Base-by-base conservation (phyloP, 2,888 invertebrate species). In the Malachius bipustulatus region DNA sequence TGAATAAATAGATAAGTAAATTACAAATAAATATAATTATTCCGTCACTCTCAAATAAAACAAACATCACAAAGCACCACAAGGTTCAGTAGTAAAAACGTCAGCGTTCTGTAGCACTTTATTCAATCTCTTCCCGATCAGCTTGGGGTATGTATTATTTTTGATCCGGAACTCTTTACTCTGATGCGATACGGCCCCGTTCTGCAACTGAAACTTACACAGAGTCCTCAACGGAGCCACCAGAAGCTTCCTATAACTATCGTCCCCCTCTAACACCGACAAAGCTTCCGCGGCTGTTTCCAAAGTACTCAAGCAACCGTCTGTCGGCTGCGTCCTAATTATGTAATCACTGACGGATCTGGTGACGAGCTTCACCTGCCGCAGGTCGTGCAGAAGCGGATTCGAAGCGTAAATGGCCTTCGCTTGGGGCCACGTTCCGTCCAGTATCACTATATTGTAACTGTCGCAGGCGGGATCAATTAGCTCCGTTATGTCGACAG, bases 391-490 rank as follows among this genome's bases (percentile, higher is more conserved):
- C 32, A 93, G 66, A 39, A 75, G 66, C 9, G 79, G 73, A 57
- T 87, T 90, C 42, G 83, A 79, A 32, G 82, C 74, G 63, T 83
- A 93, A 42, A 93, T 88, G 8, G 88, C 83, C 61, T 88, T 89
- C 2, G 93, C 91, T 62, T 94, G 93, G 1, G 89, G 83, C 93
- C 93, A 94, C 6, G 94, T 94, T 3, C 94, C 93, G 67, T 94
- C 93, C 43, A 94, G 73, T 27, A 93, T 64, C 29, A 93, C 67
- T 34, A 93, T 66, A 58, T 85, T 90, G 55, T 82, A 70, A 28
- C 61, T 63, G 44, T 53, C 49, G 35, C 65, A 62, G 47, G 64
- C 63, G 37, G 58, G 55, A 41, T 55, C 51, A 36, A 65, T 57
- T 24, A 76, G 52, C 36, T 65, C 62, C 49, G 69, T 71, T 41